Conservation (phyloP, 2,888 invertebrate genomes). For the Nemotelus pantherinus region DNA sequence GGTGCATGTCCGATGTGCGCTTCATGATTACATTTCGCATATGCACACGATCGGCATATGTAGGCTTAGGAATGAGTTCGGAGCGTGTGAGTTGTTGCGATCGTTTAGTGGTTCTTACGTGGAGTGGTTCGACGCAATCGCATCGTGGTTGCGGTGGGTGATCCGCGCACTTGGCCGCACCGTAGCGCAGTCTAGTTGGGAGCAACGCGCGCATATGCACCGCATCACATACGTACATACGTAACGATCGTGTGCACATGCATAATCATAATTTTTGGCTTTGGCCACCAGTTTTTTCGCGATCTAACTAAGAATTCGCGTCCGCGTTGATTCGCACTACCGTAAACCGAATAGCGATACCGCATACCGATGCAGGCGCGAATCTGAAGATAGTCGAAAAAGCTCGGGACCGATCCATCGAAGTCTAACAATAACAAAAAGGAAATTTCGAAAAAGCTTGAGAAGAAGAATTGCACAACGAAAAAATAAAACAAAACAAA, state of each 20-base stretch:
- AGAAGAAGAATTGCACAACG: background rate
- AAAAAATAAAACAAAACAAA: conserved; percentile 6
- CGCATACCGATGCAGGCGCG: background rate
- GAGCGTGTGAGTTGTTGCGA: conserved; percentile 8
- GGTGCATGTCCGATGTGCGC: conserved; percentile 11
- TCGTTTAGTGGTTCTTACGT: background rate
- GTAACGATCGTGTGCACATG: conserved; percentile 45
- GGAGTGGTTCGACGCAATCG: background rate
- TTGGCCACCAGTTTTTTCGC: conserved; percentile 17
- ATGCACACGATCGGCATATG: conserved; percentile 29
- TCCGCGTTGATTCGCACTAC: conserved; percentile 2
- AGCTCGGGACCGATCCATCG: background rate
- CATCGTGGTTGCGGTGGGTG: conserved; percentile 29
- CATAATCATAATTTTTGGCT: conserved; percentile 35
- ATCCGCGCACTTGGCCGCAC: conserved; percentile 21
- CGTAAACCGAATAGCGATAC: no score
- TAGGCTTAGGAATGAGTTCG: conserved; percentile 22
- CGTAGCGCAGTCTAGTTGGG: conserved; percentile 28
- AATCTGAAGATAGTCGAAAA: conserved; percentile 1
- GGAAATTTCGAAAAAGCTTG: conserved; percentile 17
- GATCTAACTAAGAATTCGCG: conserved; percentile 35
- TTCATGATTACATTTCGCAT: conserved; percentile 19
- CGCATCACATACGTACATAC: conserved; percentile 20
- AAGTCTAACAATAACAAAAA: background rate
- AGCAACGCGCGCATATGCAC: conserved; percentile 48